A percentile compares a stretch with the other conserved stretches of the same genome.
These are phyloP conservation scores for Aspidiotus rigidus DNA, from an alignment of 2,888 invertebrate genomes.

Conservation along the genomic window DNA sequence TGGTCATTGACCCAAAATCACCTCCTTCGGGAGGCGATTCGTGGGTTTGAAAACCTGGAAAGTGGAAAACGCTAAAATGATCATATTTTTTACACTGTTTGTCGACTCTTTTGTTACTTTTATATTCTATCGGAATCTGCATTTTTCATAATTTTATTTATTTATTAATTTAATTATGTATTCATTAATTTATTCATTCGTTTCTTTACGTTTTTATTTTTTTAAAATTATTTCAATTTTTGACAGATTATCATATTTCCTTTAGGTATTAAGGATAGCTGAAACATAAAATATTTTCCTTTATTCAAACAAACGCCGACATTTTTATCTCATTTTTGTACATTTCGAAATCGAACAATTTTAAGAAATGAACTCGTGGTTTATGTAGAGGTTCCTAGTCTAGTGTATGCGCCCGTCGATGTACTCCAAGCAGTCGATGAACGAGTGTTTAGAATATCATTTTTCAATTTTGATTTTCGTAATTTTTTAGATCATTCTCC, in stretches of 20 bases:
- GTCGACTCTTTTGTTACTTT: constrained; percentile 2
- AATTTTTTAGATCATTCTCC: too few relatives aligned
- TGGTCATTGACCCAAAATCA: constrained; percentile 33
- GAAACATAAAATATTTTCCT: not conserved
- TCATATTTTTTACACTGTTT: not conserved
- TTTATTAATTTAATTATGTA: not conserved
- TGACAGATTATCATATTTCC: not conserved
- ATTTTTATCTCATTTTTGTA: too few relatives aligned
- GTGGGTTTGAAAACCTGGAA: constrained; percentile 44
- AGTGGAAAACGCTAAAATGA: too few relatives aligned
- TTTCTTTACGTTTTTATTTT: too few relatives aligned
- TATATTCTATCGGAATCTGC: not conserved
- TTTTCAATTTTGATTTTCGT: too few relatives aligned
- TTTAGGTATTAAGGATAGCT: not conserved
- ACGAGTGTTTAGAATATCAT: too few relatives aligned
- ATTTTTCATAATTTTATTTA: constrained; percentile 7
- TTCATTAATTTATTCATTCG: not conserved
- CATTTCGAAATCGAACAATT: too few relatives aligned
- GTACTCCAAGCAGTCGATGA: too few relatives aligned
- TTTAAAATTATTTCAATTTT: not conserved
- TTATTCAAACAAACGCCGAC: not conserved
- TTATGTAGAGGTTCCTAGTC: too few relatives aligned
- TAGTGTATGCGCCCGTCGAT: too few relatives aligned
- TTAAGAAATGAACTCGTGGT: too few relatives aligned
- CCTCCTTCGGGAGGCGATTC: constrained; percentile 45